Base-by-base conservation (phyloP, 2,797 vertebrate species). In the Thaleichthys pacificus region DNA sequence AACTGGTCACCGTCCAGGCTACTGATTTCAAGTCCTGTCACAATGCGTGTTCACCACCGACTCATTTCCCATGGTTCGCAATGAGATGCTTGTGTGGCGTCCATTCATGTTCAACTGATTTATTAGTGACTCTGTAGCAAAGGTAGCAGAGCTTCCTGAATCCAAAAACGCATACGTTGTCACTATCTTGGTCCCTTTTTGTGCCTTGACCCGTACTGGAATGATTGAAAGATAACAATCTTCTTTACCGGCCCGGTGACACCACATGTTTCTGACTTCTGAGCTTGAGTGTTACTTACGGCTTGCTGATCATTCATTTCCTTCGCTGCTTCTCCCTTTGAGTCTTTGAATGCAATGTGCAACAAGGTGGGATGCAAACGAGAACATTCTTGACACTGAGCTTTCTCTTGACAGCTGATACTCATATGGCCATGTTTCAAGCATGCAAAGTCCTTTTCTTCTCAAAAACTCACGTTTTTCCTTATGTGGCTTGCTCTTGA, bases 351-450 rank as follows among this genome's bases (percentile, higher is more conserved):
- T 17, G 21, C 38, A 21, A 42, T 61, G 69, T 71, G 69, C 35
- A 67, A 15, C 38, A 51, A n/a, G 12, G 65, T 67, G 21, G 65
- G 65, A 47, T 67, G 65, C 19, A 26, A 15, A 49, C 42, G 35
- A 21, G 35, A 71, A 8, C 73, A 77, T 58, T 80, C 69, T 35
- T 78, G 35, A 78, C 79, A 83, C 0, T 80, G 70, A 69, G 60
- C 14, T 4, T 78, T 80, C 6, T 80, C 7, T 69, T 61, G 81
- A 24, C 74, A 81, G 30, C 65, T 78, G 73, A 11, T 70, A 26
- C 73, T 57, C 67, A 69, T 70, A 42, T 70, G 61, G 54, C 60
- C 47, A 21, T 70, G 61, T 71, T 66, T 71, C 15, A 42, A 47
- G 47, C 60, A 61, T 49, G 56, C 28, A 66, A 70, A 58, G 68